Evolutionary conservation across 2,888 invertebrate species (phyloP), one percentile per base, ranked within the genome.

Genomic region (Selenia dentaria): DNA sequence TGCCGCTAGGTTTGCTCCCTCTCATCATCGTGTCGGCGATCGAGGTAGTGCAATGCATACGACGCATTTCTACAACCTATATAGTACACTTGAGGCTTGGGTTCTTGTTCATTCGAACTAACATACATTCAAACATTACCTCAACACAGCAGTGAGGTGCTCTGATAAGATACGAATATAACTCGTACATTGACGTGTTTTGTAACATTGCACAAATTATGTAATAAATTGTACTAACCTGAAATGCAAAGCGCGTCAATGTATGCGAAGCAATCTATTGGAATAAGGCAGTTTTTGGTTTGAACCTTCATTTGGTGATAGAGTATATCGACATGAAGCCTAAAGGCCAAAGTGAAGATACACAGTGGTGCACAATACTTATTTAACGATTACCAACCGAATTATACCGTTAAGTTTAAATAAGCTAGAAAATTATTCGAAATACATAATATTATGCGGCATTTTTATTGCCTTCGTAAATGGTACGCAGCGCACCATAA

Each of bases 1-100:
- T 97, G 85, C 97, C 98, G 47, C 91, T 98, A 86, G 94, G 95
- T 62, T 92, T 96, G 79, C 92, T 97, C 67, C 96, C 96, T 31
- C 91, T 95, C 91, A 87, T 95, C 82, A 91, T 95, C 71, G 95
- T 95, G 60, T 94, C 93, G 69, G 88, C 92, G 58, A 92, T 95
- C 54, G 95, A 96, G 95, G 96, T 96, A 94, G 92, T 77, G 57
- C 70, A 59, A 41, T 62, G 52, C 18, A 46, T 51, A 58, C 55
- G 59, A 53, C 54, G 48, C 8, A 53, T 54, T 57, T 58, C 54
- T 58, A 52, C 55, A 59, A 58, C 51, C 47, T 62, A 67, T 51
- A 10, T 31, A 31, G 16, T 33, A 28, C 22, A 22, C 9, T 2
- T 29, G 64, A 69, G 83, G 84, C 78, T 84, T 58, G 81, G 89